Conservation (phyloP, 1,140 invertebrate genomes). For the Drosophila pallidifrons region DNA sequence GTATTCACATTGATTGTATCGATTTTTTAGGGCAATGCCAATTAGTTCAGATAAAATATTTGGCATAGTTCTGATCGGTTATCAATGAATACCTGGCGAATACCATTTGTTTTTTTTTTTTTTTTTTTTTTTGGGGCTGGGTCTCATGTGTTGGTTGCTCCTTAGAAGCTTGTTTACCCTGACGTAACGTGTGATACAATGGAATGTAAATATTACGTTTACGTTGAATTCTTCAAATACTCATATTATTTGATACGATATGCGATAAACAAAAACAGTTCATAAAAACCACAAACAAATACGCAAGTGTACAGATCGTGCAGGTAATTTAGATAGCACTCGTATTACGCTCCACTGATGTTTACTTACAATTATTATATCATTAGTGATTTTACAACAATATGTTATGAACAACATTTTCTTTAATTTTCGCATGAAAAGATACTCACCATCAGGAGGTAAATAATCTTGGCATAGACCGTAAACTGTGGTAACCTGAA, state of each 20-base stretch:
- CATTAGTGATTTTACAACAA: slow-evolving; percentile 1
- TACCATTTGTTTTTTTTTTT: no score
- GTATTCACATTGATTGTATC: slow-evolving; percentile 33
- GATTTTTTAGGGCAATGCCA: slow-evolving; percentile 60
- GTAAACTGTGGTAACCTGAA: slow-evolving; percentile 94
- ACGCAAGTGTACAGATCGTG: slow-evolving; percentile 29
- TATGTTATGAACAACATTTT: neutral
- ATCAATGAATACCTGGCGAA: slow-evolving; percentile 12
- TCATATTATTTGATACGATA: slow-evolving; percentile 22
- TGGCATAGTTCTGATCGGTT: slow-evolving; percentile 64
- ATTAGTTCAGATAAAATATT: slow-evolving; percentile 68
- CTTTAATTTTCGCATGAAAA: neutral
- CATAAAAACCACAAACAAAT: slow-evolving; percentile 31
- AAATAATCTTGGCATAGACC: slow-evolving; percentile 94
- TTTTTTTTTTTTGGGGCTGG: neutral
- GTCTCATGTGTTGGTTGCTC: slow-evolving; percentile 20
- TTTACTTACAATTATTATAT: slow-evolving; percentile 17
- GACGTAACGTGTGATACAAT: slow-evolving; percentile 54
- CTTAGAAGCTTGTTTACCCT: slow-evolving; percentile 37
- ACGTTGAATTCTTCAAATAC: slow-evolving; percentile 32
- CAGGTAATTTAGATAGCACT: slow-evolving; percentile 31
- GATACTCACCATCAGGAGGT: slow-evolving; percentile 91
- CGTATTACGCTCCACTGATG: neutral
- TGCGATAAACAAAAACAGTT: slow-evolving; percentile 38
- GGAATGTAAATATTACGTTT: slow-evolving; percentile 41